Conservation (phyloP, 1,140 invertebrate species). For the Meloidogyne exigua region DNA sequence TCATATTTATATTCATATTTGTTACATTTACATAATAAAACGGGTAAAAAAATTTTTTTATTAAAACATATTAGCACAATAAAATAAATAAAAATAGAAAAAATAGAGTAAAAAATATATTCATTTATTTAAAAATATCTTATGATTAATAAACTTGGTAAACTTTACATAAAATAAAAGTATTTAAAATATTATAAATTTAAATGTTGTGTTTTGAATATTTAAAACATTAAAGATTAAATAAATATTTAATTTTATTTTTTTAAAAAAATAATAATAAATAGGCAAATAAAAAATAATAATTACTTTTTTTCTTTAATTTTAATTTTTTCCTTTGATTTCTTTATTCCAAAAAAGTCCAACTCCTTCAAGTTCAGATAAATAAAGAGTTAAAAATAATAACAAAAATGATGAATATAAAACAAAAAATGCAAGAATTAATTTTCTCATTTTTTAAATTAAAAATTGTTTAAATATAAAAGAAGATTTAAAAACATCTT, state of each 20-base stretch:
- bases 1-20: no score
- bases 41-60: no score
- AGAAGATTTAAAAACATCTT: no score
- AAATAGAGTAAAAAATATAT: no score
- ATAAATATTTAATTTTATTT: background rate
- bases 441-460: conserved; percentile 22
- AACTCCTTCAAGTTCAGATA: conserved; percentile 34
- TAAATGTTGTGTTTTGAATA: background rate
- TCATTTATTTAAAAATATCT: background rate
- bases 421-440: conserved; percentile 37
- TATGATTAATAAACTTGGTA: background rate
- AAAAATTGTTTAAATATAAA: background rate
- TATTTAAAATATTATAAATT: background rate
- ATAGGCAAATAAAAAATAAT: background rate
- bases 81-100: no score
- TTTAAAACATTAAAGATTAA: conserved; percentile 2
- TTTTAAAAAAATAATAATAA: background rate
- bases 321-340: background rate
- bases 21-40: no score
- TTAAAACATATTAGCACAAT: no score
- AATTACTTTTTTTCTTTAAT: background rate
- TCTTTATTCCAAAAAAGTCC: conserved; percentile 17
- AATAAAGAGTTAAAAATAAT: conserved; percentile 31
- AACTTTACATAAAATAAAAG: no score
- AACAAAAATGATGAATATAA: conserved; percentile 37